Evolutionary conservation across 2,113 vertebrate species (phyloP).

Genomic region (Motacilla tschutschensis): DNA sequence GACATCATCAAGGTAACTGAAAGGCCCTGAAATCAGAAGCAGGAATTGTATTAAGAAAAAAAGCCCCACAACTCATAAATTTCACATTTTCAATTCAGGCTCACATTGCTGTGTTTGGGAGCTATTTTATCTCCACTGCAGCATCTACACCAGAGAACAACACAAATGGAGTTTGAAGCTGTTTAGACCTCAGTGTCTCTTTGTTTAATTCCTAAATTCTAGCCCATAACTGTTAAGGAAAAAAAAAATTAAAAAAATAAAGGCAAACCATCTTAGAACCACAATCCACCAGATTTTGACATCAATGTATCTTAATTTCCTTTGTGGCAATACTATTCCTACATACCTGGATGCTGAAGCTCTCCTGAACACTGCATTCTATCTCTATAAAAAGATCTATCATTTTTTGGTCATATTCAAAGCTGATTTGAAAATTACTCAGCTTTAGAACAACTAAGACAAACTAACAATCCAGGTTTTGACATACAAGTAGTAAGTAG

Average conservation of each 20-base stretch:
- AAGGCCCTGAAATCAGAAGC: slow-evolving; percentile 79
- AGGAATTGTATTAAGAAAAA: neutral
- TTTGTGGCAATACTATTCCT: neutral
- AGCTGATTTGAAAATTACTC: neutral
- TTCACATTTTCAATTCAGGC: neutral
- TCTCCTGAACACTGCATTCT: neutral
- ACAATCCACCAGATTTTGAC: neutral
- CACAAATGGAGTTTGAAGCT: neutral
- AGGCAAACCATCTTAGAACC: neutral
- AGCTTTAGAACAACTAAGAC: neutral
- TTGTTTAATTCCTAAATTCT: neutral
- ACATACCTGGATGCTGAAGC: neutral
- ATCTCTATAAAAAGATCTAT: neutral
- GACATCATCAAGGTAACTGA: slow-evolving; percentile 96
- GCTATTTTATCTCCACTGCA: neutral
- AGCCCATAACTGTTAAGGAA: neutral
- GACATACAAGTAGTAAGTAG: neutral
- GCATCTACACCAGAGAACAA: neutral
- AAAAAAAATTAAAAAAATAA: neutral
- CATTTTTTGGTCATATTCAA: neutral
- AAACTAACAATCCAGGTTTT: neutral
- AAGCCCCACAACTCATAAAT: accelerated
- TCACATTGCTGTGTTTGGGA: neutral
- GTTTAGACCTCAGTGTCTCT: neutral
- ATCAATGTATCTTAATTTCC: neutral